Evolutionary conservation across 1,140 invertebrate species (phyloP).

Genomic region (Drosophila triauraria): DNA sequence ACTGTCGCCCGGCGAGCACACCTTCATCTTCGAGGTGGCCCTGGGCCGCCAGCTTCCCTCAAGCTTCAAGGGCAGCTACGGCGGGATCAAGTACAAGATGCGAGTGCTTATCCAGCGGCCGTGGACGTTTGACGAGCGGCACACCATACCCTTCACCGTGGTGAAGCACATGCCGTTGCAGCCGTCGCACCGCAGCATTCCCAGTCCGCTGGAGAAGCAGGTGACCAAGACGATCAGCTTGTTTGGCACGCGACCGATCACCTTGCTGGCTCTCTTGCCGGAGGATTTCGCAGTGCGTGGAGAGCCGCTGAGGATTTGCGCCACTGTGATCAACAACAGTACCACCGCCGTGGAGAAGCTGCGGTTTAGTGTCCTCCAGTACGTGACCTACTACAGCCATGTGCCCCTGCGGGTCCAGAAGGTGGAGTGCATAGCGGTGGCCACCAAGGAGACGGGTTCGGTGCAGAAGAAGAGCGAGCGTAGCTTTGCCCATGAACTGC

Average conservation of each 20-base stretch:
- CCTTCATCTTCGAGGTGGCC: conserved; percentile 71
- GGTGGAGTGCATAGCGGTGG: conserved; percentile 72
- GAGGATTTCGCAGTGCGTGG: conserved; percentile 75
- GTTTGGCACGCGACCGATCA: conserved; percentile 79
- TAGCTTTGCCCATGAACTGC: conserved; percentile 79
- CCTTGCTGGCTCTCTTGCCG: conserved; percentile 73
- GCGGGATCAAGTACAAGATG: conserved; percentile 83
- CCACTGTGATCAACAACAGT: conserved; percentile 80
- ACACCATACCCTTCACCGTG: conserved; percentile 75
- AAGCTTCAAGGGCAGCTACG: conserved; percentile 76
- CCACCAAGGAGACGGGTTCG: conserved; percentile 79
- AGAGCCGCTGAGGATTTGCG: conserved; percentile 77
- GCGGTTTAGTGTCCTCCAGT: conserved; percentile 74
- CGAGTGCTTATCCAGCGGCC: conserved; percentile 77
- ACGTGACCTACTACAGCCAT: conserved; percentile 78
- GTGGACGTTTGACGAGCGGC: conserved; percentile 81
- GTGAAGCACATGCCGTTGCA: conserved; percentile 74
- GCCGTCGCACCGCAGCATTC: conserved; percentile 49
- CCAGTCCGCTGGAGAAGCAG: conserved; percentile 74
- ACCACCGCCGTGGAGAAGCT: conserved; percentile 82
- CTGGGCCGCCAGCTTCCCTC: conserved; percentile 71
- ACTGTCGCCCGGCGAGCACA: conserved; percentile 72
- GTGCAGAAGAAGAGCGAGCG: conserved; percentile 82
- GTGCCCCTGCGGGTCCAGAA: conserved; percentile 72
- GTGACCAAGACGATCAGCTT: conserved; percentile 83